phyloP scores from a whole-genome alignment of 2,113 vertebrate species.

The Chaetodon auriga region DNA sequence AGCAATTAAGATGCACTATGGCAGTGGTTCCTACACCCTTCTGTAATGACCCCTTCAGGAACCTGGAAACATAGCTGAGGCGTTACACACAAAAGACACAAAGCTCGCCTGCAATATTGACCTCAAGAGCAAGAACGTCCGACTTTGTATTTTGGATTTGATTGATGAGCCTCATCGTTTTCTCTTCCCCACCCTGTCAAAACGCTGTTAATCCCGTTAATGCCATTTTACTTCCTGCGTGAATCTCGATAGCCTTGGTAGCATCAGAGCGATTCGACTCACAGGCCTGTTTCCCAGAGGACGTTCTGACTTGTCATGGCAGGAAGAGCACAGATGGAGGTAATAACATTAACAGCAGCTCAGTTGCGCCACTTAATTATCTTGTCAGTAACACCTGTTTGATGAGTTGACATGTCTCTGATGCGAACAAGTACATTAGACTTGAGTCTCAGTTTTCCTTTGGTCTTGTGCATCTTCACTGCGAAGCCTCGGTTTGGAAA shows the following conservation, averaged over 20 bases:
- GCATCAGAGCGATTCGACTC: neutral
- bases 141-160: neutral
- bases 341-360: neutral
- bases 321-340: conserved; percentile 1
- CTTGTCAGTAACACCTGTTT: conserved; percentile 2
- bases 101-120: neutral
- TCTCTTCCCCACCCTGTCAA: neutral
- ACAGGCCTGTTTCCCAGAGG: neutral
- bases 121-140: neutral
- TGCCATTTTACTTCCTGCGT: neutral
- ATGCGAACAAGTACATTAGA: neutral
- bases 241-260: neutral
- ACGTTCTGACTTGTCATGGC: neutral
- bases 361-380: conserved; percentile 3
- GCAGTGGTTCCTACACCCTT: neutral
- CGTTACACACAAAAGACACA: neutral
- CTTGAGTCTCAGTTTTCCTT: neutral
- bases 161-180: neutral
- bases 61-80: neutral
- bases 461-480: neutral
- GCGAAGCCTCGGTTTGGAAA: neutral
- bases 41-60: neutral
- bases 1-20: neutral
- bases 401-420: neutral
- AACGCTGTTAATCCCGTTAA: neutral